Evolutionary conservation across 1,140 invertebrate species (phyloP).

Genomic region (Papilio machaon): DNA sequence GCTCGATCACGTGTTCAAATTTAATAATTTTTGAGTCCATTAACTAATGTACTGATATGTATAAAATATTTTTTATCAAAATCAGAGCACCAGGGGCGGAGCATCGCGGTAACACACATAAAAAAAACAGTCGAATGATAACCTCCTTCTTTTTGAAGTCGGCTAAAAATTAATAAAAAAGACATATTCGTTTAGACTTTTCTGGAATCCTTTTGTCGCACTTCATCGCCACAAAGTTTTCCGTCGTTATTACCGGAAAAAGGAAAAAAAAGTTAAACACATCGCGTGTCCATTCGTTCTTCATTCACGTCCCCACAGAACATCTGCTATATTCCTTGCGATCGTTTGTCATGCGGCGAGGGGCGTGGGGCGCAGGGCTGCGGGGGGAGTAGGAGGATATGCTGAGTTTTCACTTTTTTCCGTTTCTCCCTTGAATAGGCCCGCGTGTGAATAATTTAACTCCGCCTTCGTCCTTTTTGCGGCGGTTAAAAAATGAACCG

Average conservation of each 20-base stretch:
- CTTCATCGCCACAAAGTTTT: background rate
- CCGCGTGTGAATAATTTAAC: conserved; percentile 51
- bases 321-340: conserved; percentile 26
- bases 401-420: conserved; percentile 50
- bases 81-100: too few species aligned
- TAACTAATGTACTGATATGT: background rate
- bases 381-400: conserved; percentile 29
- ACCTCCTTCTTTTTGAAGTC: too few species aligned
- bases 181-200: background rate
- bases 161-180: background rate
- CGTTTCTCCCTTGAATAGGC: conserved; percentile 39
- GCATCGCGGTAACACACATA: too few species aligned
- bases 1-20: background rate
- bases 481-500: conserved; percentile 48
- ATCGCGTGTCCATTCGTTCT: conserved; percentile 25
- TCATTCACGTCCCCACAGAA: conserved; percentile 11
- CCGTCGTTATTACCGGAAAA: background rate
- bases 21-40: background rate
- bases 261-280: background rate
- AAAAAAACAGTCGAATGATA: too few species aligned
- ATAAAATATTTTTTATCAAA: too few species aligned
- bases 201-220: background rate
- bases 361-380: background rate
- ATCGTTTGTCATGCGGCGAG: conserved; percentile 29
- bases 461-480: conserved; percentile 43